phyloP scores from a whole-genome alignment of 2,888 invertebrate genomes.

The Gortyna flavago region DNA sequence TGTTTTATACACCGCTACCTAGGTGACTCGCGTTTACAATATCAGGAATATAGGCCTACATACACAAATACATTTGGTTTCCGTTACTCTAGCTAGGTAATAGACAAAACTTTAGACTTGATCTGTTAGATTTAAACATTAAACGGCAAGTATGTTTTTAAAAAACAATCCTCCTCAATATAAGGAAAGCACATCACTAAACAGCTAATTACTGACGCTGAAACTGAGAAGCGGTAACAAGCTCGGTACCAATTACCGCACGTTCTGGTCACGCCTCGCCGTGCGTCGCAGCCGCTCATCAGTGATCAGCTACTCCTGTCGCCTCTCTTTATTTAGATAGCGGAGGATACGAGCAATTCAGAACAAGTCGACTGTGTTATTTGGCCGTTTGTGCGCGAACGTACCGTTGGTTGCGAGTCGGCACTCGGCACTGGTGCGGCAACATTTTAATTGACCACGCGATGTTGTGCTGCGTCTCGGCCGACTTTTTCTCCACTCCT shows the following conservation, averaged over 20 bases:
- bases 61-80: neutral
- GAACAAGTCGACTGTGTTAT: conserved; percentile 78
- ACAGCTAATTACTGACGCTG: conserved; percentile 45
- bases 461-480: conserved; percentile 85
- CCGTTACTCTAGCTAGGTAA: neutral
- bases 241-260: conserved; percentile 54
- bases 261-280: conserved; percentile 30
- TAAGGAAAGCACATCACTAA: conserved; percentile 21
- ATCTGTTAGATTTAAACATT: neutral
- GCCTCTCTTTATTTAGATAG: conserved; percentile 78
- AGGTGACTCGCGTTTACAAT: conserved; percentile 51
- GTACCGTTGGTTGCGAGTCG: conserved; percentile 75
- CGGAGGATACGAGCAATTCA: conserved; percentile 85
- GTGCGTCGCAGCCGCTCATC: conserved; percentile 51
- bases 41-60: conserved; percentile 14
- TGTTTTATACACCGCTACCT: conserved; percentile 57
- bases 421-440: conserved; percentile 81
- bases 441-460: conserved; percentile 90
- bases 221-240: conserved; percentile 53
- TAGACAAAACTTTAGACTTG: neutral
- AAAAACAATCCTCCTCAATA: neutral
- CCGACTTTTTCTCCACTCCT: conserved; percentile 87
- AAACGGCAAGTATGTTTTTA: neutral
- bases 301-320: conserved; percentile 68
- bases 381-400: conserved; percentile 73